Evolutionary conservation across 2,888 invertebrate species (phyloP), one percentile per base, ranked within the genome.

Genomic region (Trichogramma evanescens): DNA sequence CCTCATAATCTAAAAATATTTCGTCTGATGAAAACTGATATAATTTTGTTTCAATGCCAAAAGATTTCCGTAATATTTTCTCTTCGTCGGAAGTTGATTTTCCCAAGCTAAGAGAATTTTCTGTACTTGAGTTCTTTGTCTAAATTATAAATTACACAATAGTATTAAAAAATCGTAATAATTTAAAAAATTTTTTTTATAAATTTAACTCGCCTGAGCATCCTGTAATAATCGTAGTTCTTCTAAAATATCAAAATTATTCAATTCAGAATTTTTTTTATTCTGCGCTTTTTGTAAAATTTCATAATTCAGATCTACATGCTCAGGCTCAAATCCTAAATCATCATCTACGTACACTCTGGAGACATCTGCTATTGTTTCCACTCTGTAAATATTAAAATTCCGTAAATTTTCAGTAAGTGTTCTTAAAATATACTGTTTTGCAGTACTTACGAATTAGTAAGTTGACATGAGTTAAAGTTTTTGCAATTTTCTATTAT

Each of bases 281-380:
- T 26, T 26, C 26, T 26, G 26, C 3, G 26, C 3, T 63, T 42
- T 39, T 40, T 42, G 41, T 8, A 26, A 41, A 13, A 6, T 26
- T 13, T 26, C 9, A 10, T 49, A 42, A 6, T 65, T 60, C 10
- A 61, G 13, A 65, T 61, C 42, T 64, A 63, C 49, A 26, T 63
- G 62, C 6, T 51, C 46, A 5, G 68, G 68, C 44, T 68, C 67
- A 46, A 70, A 70, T 10, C 67, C 69, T 54, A 70, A 65, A 58
- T 70, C 69, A 38, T 68, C 69, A 50, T 52, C 56, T 39, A 39
- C 41, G 55, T 68, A 71, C 59, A 64, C 58, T 38, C 64, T 59
- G 50, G 50, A n/a, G 10, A 65, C 54, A 6, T 59, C 61, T 4
- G 53, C 8, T 38, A 69, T 46, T 13, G 69, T 65, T 58, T 66